Evolutionary conservation across 2,888 invertebrate species (phyloP), one percentile per base, ranked within the genome.

Genomic region (Agrotis clavis): DNA sequence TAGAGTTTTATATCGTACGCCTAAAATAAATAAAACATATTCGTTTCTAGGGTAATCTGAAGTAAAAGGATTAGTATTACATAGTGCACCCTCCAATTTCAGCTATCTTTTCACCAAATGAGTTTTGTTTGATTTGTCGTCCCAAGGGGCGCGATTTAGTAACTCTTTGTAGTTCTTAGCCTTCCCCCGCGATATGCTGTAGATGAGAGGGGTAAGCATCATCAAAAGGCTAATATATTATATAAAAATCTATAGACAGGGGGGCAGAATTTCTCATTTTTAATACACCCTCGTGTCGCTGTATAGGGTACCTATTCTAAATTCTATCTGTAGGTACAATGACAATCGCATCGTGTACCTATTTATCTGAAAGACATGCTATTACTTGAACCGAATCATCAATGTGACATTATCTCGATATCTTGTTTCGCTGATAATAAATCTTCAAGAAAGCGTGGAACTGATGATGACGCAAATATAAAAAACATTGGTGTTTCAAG

Each of bases 351-450:
- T 7, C 51, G 18, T 50, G 48, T 21, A 14, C 69, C 53, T 81
- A 41, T 65, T 59, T 78, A 66, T 76, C 70, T 76, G 41, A 35
- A 69, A 45, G 56, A 50, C 41, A 59, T 47, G 41, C 11, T 59
- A 69, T 77, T 56, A 61, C 67, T 53, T 66, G 11, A 48, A 41
- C 21, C 11, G 54, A 77, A 45, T 57, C 35, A 51, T 45, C 13
- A 11, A 60, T 60, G 30, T 71, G 59, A 78, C 68, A 47, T 54
- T 76, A 81, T 69, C 77, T 81, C 62, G 78, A 54, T 66, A 50
- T 21, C 25, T 56, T 68, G 19, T 62, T 64, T 54, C 59, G 19
- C 54, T 13, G 50, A 35, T 30, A 13, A 13, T 35, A 48, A 62
- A 75, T 72, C 73, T 79, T 19, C 48, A 45, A 30, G 56, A 71